Evolutionary conservation across 2,113 vertebrate genomes (phyloP), one percentile per base, ranked within the genome.

Genomic region (Leucoraja erinaceus): DNA sequence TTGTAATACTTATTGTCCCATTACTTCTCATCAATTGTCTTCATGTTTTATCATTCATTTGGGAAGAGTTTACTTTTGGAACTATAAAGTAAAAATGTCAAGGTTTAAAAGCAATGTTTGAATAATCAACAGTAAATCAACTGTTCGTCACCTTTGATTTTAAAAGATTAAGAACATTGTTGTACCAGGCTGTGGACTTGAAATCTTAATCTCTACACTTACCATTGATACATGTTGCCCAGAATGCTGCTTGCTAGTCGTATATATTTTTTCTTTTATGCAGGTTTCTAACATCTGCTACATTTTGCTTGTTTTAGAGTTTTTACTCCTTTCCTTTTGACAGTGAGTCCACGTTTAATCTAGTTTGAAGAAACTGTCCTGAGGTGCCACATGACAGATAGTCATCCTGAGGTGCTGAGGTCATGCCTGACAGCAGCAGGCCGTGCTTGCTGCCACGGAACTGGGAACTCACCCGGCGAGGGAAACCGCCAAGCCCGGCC

Each of bases 1-100:
- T 86, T 86, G 28, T 61, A 86, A 33, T 56, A 86, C 16, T 86
- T 61, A 31, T 63, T 86, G 28, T 86, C 83, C 28, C 83, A 86
- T 86, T 63, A 63, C 59, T 63, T 61, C 14, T 86, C 83, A 86
- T 86, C 63, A 63, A 86, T 31, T 63, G 5, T 16, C 25, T 56
- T 16, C 59, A 11, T 63, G 83, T 31, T 3, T 16, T 31, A 18
- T 86, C 12, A 61, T 59, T 31, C 59, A 63, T 31, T 63, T 18
- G 28, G 83, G 8, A 86, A 31, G 59, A 86, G 83, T 63, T 86
- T 86, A 31, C 56, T 86, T 31, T 86, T 28, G 7, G 83, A 31
- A 86, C 12, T 11, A 61, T 16, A 86, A 63, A 86, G n/a, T 31
- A 16, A 63, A 83, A 25, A 61, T 86, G 12, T 61, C 25, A n/a